Percentiles rank a stretch among this genome's conserved stretches.
phyloP scores from a whole-genome alignment of 2,113 vertebrate species.

The Monarcha castaneiventris region DNA sequence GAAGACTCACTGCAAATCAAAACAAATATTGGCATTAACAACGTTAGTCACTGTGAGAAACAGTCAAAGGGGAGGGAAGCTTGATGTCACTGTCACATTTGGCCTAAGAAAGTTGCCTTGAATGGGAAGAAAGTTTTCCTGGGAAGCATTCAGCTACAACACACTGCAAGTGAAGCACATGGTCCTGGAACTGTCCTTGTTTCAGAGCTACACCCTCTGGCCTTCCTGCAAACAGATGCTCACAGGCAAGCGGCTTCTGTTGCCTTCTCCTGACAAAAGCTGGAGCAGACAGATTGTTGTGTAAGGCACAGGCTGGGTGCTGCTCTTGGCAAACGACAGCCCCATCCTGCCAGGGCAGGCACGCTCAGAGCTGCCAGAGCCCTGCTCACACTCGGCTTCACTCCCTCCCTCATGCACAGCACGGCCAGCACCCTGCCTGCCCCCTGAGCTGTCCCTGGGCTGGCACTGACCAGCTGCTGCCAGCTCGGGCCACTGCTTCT shows the following conservation, averaged over 20 bases:
- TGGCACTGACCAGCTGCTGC: not conserved
- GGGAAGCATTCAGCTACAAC: not conserved
- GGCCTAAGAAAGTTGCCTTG: not conserved
- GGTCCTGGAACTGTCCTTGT: not conserved
- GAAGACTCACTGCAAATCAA: not conserved
- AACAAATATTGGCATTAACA: not conserved
- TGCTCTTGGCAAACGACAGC: not conserved
- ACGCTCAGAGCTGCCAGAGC: not conserved
- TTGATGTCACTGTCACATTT: not conserved
- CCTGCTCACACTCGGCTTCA: not conserved
- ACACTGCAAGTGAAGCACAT: not conserved
- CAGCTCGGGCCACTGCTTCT: not conserved
- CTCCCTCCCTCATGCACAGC: not conserved
- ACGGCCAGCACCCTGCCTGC: not conserved
- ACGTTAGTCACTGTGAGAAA: not conserved
- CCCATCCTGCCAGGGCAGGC: not conserved
- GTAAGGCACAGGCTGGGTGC: not conserved
- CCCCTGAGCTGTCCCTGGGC: too few relatives aligned
- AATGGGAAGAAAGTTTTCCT: not conserved
- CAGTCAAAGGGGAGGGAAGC: not conserved
- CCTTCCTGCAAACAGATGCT: not conserved
- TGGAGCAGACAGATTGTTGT: not conserved
- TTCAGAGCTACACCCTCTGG: not conserved
- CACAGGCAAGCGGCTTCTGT: not conserved
- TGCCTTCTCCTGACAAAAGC: not conserved